Conservation (phyloP, 2,888 invertebrate genomes). For the Papilio gigon region DNA sequence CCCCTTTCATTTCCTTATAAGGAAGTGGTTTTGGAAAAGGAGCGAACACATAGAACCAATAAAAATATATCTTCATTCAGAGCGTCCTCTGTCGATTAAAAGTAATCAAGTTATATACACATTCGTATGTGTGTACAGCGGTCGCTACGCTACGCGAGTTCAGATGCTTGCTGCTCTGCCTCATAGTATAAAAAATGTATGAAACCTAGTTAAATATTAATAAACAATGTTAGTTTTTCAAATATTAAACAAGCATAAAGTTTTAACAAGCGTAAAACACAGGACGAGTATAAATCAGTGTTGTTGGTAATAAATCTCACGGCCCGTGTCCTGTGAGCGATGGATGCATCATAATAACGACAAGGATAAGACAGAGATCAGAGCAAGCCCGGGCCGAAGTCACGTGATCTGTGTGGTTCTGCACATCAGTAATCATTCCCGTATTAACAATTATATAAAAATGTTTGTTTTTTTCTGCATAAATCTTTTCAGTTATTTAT, state of each 20-base stretch:
- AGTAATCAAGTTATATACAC: no score
- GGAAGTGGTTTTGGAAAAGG: no score
- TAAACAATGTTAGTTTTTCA: neutral
- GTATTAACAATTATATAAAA: neutral
- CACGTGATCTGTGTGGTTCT: constrained; percentile 39
- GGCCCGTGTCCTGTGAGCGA: constrained; percentile 54
- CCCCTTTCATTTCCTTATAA: neutral
- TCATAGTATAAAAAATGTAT: no score
- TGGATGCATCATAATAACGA: constrained; percentile 57
- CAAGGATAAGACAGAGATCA: constrained; percentile 63
- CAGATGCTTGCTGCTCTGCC: no score
- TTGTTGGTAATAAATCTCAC: constrained; percentile 53
- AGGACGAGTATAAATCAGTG: constrained; percentile 40
- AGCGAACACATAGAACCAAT: no score
- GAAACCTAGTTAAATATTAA: neutral
- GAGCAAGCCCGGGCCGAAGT: constrained; percentile 25
- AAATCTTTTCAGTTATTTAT: no score
- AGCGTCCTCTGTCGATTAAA: no score
- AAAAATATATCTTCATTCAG: no score
- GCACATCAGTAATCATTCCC: constrained; percentile 31
- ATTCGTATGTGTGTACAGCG: no score
- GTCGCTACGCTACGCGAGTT: no score
- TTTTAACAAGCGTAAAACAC: constrained; percentile 44
- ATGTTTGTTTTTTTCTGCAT: no score
- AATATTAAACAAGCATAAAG: constrained; percentile 25